Percentiles rank a stretch among this genome's conserved stretches.
phyloP scores from a whole-genome alignment of 2,797 vertebrate genomes.

The Coluber constrictor region DNA sequence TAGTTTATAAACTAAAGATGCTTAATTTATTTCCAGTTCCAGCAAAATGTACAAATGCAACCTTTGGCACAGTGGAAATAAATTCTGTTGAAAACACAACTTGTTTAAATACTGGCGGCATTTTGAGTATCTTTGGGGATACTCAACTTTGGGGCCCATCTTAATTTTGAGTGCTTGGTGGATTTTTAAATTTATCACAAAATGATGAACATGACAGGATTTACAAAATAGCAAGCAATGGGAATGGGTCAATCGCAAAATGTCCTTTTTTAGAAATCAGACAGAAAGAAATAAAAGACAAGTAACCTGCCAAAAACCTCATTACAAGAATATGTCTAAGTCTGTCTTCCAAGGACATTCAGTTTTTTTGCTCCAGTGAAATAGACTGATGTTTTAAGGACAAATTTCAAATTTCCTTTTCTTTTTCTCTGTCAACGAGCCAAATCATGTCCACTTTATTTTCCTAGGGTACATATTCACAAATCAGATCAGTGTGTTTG shows the following conservation, averaged over 20 bases:
- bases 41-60: background rate
- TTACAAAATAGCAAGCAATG: background rate
- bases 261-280: background rate
- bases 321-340: background rate
- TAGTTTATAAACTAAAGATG: background rate
- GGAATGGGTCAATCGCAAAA: background rate
- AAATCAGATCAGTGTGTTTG: background rate
- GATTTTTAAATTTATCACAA: background rate
- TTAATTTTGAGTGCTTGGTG: background rate
- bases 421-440: background rate
- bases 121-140: background rate
- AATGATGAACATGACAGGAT: background rate
- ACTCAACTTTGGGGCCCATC: background rate
- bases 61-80: background rate
- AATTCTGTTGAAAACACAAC: background rate
- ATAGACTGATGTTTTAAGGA: background rate
- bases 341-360: background rate
- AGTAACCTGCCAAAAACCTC: background rate
- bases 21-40: background rate
- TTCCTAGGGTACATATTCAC: background rate
- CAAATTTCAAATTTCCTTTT: background rate
- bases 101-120: background rate
- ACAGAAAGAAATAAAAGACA: background rate
- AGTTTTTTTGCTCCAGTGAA: background rate
- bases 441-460: background rate